A percentile compares a stretch with the other conserved stretches of the same genome.
Conservation (phyloP, 2,888 invertebrate species). For the Adineta ricciae region DNA sequence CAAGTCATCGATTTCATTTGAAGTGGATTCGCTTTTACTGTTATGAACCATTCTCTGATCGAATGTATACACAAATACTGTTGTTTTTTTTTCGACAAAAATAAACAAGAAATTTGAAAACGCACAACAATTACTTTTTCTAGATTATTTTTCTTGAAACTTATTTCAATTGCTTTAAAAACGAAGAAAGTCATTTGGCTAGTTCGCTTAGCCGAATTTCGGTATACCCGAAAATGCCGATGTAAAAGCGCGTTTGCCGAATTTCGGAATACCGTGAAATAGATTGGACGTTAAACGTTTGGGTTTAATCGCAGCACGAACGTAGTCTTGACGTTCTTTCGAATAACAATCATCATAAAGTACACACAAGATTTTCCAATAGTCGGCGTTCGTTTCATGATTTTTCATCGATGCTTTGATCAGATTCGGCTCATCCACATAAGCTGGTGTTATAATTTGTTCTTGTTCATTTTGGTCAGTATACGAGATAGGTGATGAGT, state of each 20-base stretch:
- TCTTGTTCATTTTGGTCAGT: background rate
- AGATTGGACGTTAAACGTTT: background rate
- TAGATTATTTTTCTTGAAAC: background rate
- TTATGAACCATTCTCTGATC: background rate
- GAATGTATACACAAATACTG: background rate
- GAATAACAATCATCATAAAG: background rate
- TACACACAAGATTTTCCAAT: background rate
- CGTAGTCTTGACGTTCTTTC: too few relatives aligned
- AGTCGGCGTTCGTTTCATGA: background rate
- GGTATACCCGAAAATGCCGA: background rate
- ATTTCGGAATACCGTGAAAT: constrained; percentile 19
- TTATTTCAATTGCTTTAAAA: background rate
- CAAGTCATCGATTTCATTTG: too few relatives aligned
- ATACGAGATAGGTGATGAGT: background rate
- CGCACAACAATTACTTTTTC: background rate
- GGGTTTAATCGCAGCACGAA: background rate
- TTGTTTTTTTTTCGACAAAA: background rate
- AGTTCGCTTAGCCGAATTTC: background rate
- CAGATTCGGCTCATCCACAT: background rate
- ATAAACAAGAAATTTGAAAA: background rate
- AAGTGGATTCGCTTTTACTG: background rate
- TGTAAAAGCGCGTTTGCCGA: background rate
- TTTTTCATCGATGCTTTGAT: background rate
- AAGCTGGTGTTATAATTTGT: background rate
- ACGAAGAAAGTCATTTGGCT: background rate